phyloP scores from a whole-genome alignment of 2,113 vertebrate species.

The Dasypus novemcinctus region DNA sequence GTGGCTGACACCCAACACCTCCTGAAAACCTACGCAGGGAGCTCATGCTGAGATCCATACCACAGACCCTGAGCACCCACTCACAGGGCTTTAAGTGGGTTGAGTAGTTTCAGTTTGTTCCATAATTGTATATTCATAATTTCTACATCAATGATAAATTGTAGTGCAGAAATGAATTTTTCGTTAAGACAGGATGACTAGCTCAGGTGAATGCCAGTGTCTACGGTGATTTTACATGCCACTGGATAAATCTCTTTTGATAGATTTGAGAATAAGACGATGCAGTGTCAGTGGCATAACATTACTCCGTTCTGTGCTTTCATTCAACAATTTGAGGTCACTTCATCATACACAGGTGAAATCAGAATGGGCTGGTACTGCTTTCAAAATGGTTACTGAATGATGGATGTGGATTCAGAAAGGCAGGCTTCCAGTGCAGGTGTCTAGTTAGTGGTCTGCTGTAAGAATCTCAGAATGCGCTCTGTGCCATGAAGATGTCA shows the following conservation, averaged over 20 bases:
- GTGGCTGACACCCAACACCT: not conserved
- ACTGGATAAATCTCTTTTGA: not conserved
- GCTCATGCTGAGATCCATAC: not conserved
- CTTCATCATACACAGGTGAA: not conserved
- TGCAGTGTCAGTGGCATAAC: not conserved
- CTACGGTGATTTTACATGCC: not conserved
- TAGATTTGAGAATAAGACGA: not conserved
- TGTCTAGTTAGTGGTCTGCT: too few relatives aligned
- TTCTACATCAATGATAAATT: not conserved
- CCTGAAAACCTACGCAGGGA: not conserved
- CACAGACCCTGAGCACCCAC: not conserved
- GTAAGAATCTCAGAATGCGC: not conserved
- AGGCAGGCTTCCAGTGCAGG: not conserved
- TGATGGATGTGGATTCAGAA: not conserved
- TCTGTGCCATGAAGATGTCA: not conserved
- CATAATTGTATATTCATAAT: not conserved
- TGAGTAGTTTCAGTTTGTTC: not conserved
- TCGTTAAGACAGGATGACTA: not conserved
- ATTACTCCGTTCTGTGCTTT: not conserved
- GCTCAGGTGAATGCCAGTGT: not conserved
- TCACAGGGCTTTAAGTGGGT: not conserved
- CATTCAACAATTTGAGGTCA: not conserved
- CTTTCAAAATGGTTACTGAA: not conserved
- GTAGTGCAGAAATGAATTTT: not conserved
- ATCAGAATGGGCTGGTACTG: not conserved